phyloP scores from a whole-genome alignment of 2,888 invertebrate genomes.

The Hydrotaea diabolus region DNA sequence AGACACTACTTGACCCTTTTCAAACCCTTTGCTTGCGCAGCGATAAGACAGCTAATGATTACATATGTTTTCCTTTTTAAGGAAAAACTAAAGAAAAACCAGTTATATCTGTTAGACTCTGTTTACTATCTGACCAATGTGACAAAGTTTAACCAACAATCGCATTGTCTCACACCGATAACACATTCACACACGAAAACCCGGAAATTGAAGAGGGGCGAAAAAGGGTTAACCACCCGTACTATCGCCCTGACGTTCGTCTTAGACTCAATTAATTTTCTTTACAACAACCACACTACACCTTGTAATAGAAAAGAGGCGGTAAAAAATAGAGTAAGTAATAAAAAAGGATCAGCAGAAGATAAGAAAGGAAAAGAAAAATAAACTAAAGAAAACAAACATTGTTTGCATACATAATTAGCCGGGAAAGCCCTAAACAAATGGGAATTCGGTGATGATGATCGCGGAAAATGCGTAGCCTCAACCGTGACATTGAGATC shows the following conservation, averaged over 20 bases:
- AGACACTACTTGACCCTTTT: constrained; percentile 61
- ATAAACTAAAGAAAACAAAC: constrained; percentile 21
- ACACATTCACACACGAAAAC: neutral
- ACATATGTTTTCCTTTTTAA: constrained; percentile 29
- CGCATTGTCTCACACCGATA: constrained; percentile 38
- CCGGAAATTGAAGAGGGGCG: neutral
- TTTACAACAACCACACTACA: neutral
- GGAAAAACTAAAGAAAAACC: constrained; percentile 1
- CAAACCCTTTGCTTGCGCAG: neutral
- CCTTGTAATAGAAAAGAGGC: neutral
- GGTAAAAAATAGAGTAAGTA: constrained; percentile 22
- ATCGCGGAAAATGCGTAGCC: neutral
- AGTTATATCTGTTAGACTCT: neutral
- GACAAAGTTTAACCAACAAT: constrained; percentile 66
- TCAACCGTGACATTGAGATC: constrained; percentile 28
- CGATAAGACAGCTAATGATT: constrained; percentile 33
- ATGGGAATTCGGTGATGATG: constrained; percentile 26
- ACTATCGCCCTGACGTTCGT: too few relatives aligned
- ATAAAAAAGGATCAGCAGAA: constrained; percentile 13
- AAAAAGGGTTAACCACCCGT: constrained; percentile 26
- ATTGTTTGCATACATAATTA: constrained; percentile 57
- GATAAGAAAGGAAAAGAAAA: constrained; percentile 19
- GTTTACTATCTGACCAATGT: constrained; percentile 43
- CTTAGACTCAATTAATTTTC: constrained; percentile 60
- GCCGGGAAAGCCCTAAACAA: constrained; percentile 19